These are phyloP conservation scores for Biston stratarius DNA, from an alignment of 2,888 invertebrate species.

Conservation along the genomic window DNA sequence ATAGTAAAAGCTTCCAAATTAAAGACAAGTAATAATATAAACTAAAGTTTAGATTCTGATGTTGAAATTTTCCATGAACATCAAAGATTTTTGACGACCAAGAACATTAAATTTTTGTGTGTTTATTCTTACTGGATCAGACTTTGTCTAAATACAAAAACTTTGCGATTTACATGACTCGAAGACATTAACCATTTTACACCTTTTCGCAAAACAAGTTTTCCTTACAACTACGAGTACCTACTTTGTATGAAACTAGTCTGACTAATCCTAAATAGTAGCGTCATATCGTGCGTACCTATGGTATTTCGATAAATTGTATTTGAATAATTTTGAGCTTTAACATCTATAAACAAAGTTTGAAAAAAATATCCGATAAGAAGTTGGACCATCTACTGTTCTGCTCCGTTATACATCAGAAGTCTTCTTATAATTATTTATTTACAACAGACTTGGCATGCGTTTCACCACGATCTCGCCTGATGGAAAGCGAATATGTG, in stretches of 20 bases:
- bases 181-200: constrained; percentile 7
- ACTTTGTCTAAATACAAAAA: background rate
- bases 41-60: background rate
- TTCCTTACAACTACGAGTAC: background rate
- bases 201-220: constrained; percentile 12
- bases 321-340: background rate
- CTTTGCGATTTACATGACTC: constrained; percentile 2
- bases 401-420: too few relatives aligned
- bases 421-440: too few relatives aligned
- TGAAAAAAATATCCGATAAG: too few relatives aligned
- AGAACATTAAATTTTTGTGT: background rate
- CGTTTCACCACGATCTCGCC: too few relatives aligned
- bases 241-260: background rate
- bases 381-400: too few relatives aligned
- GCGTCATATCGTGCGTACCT: background rate
- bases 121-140: background rate
- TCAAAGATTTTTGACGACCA: too few relatives aligned
- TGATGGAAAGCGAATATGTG: too few relatives aligned
- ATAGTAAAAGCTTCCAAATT: background rate
- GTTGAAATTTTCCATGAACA: too few relatives aligned
- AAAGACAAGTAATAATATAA: background rate
- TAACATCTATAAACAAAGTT: background rate
- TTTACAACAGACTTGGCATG: too few relatives aligned
- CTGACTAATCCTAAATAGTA: background rate
- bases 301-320: background rate